Evolutionary conservation across 2,797 vertebrate species (phyloP).

Genomic region (Rachycentron canadum): DNA sequence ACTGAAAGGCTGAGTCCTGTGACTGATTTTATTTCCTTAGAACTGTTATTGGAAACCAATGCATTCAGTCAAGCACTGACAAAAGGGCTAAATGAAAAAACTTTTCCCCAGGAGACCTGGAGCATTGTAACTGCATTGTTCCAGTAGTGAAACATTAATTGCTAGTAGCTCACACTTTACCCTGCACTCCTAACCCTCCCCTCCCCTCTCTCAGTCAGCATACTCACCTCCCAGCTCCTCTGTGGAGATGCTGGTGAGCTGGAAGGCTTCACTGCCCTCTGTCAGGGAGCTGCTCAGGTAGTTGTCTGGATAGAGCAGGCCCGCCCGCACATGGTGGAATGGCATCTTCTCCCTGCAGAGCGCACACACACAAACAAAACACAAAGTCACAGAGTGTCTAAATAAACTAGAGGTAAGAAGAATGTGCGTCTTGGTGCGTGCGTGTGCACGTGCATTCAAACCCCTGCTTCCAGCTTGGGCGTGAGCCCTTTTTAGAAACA

Average conservation of each 20-base stretch:
- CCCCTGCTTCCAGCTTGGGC: neutral
- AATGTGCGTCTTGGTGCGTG: conserved; percentile 17
- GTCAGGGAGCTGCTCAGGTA: conserved; percentile 94
- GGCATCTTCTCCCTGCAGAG: conserved; percentile 94
- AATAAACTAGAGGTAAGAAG: conserved; percentile 40
- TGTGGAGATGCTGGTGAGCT: conserved; percentile 94
- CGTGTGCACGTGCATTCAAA: conserved; percentile 27
- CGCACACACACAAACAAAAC: conserved; percentile 16
- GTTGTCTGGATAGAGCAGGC: conserved; percentile 96
- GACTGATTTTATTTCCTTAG: conserved; percentile 64
- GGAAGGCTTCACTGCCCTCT: conserved; percentile 92
- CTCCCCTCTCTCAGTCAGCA: neutral
- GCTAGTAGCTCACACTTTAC: conserved; percentile 52
- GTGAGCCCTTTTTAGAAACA: conserved; percentile 67
- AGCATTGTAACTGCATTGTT: conserved; percentile 66
- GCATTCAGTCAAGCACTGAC: conserved; percentile 62
- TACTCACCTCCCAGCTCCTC: conserved; percentile 94
- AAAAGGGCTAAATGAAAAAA: conserved; percentile 68
- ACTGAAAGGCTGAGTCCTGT: conserved; percentile 33
- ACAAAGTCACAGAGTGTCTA: conserved; percentile 23
- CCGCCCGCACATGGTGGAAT: conserved; percentile 96
- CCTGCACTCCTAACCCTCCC: conserved; percentile 1
- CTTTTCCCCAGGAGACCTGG: conserved; percentile 48
- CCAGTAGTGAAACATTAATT: conserved; percentile 64
- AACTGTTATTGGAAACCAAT: conserved; percentile 72